Evolutionary conservation across 2,888 invertebrate genomes (phyloP), one percentile per base, ranked within the genome.

Genomic region (Hecatera dysodea): DNA sequence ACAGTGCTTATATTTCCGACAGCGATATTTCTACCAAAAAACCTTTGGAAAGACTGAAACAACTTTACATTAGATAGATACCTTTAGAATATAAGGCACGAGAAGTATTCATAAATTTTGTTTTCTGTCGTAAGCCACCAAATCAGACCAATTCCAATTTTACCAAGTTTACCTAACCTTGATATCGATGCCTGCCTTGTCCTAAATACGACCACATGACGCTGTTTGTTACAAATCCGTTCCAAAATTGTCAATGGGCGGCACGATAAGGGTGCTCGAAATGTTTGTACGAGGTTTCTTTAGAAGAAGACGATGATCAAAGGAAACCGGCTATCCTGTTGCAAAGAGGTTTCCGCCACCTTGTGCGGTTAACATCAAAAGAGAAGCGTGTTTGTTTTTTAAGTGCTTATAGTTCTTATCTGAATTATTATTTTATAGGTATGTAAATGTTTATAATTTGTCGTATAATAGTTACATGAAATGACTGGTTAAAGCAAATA

Each of bases 261-360:
- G 2, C 36, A 27, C 15, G 69, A n/a, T 46, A 27, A 70, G 70
- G 46, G 44, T 29, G 1, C 71, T 64, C 24, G 12, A n/a, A n/a
- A 15, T 46, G 12, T 65, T 65, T 74, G 24, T 64, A 15, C 6
- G 27, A 44, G 36, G 27, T 44, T 36, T 15, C 12, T 53, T 29
- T n/a, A 15, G 3, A 75, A 39, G 17, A 29, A 36, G 7, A 17
- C 17, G 17, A 22, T 24, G 53, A 75, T 71, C 71, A 71, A 71
- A 75, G 53, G 7, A 15, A 52, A 52, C 36, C 29, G 24, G 12
- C 65, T 65, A 75, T 75, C 71, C 75, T 55, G 46, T 65, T 39
- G 1, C 11, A n/a, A 75, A 55, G 53, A 74, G 62, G 11, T 73
- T 61, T 33, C 64, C 36, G n/a, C 29, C 8, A n/a, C 11, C 15